These are phyloP conservation scores for Opisthocomus hoazin DNA, from an alignment of 2,113 vertebrate genomes.

Conservation along the genomic window DNA sequence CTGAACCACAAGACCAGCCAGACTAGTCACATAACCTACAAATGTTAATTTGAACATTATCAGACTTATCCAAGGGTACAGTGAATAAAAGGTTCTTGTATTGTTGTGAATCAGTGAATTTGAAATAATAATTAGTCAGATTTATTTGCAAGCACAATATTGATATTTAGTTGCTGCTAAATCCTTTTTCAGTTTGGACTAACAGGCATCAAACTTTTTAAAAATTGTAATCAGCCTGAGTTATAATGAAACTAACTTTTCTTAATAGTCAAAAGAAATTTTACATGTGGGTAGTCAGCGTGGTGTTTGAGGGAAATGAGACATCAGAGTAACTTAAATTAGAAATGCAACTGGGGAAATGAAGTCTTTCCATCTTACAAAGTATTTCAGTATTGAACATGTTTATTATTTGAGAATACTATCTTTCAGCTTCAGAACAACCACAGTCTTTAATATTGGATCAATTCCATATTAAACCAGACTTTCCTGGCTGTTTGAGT, in stretches of 20 bases:
- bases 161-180: background rate
- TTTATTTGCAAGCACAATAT: background rate
- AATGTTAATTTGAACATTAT: background rate
- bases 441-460: background rate
- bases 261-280: background rate
- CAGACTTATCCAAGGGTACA: background rate
- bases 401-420: background rate
- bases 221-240: background rate
- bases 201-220: background rate
- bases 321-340: slow-evolving; percentile 20
- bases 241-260: background rate
- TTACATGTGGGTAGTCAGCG: slow-evolving; percentile 4
- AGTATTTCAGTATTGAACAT: background rate
- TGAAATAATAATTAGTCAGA: background rate
- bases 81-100: background rate
- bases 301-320: slow-evolving; percentile 5
- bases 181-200: background rate
- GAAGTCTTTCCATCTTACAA: background rate
- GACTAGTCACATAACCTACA: background rate
- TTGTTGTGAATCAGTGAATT: background rate
- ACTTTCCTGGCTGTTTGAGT: background rate
- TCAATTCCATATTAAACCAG: background rate
- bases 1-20: background rate
- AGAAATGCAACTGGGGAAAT: background rate
- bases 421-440: slow-evolving; percentile 17